These are phyloP conservation scores for Eustalomyia histrio DNA, from an alignment of 2,888 invertebrate genomes.

Conservation along the genomic window DNA sequence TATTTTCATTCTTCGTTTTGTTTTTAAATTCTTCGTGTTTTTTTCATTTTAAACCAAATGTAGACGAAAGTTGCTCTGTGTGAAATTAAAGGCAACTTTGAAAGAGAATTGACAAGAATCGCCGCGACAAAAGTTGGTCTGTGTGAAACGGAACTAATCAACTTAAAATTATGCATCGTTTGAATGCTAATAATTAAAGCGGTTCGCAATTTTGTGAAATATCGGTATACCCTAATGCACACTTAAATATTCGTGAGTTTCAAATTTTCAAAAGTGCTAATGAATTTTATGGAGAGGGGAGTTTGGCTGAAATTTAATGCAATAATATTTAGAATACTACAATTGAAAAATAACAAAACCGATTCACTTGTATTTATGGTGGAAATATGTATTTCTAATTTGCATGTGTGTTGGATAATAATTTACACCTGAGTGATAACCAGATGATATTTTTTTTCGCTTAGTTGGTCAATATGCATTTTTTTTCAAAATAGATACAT, in stretches of 20 bases:
- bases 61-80: too few relatives aligned
- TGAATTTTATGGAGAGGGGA: not conserved
- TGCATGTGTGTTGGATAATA: conserved; percentile 38
- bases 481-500: not conserved
- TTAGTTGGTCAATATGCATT: not conserved
- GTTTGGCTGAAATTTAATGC: not conserved
- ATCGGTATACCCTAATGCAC: too few relatives aligned
- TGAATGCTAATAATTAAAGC: too few relatives aligned
- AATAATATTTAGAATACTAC: not conserved
- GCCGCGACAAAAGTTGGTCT: too few relatives aligned
- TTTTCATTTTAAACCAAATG: too few relatives aligned
- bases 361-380: not conserved
- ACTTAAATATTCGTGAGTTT: conserved; percentile 28
- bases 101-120: too few relatives aligned
- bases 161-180: too few relatives aligned
- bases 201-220: too few relatives aligned
- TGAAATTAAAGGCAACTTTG: too few relatives aligned
- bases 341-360: not conserved
- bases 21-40: too few relatives aligned
- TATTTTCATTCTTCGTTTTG: too few relatives aligned
- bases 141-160: too few relatives aligned
- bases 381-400: not conserved
- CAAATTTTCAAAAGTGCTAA: conserved; percentile 43
- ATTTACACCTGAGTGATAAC: conserved; percentile 58
- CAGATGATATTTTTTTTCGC: conserved; percentile 7